Evolutionary conservation across 2,113 vertebrate species (phyloP), one percentile per base, ranked within the genome.

Genomic region (Rousettus leschenaultii): DNA sequence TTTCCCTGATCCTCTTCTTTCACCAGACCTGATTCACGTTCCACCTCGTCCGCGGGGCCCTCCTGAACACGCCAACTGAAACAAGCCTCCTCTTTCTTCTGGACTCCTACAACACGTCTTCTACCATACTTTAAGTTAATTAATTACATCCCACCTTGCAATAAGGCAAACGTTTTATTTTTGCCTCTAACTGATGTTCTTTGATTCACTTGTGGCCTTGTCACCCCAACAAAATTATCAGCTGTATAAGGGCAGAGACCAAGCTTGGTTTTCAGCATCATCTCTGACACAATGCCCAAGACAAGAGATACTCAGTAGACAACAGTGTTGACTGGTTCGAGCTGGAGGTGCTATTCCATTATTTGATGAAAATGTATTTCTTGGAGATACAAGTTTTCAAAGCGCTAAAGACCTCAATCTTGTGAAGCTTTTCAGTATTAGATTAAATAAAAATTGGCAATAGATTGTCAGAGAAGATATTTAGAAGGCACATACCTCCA

Each of bases 401-500:
- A 68, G 40, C 5, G 3, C 43, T 66, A 65, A 94, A 94, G 86
- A 74, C 24, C 61, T 63, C 21, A 63, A 71, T 35, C 59, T 65
- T 75, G 45, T 79, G 89, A 86, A 93, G 22, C 26, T 65, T 84
- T 95, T 82, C 78, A 70, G 22, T 94, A 73, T 86, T 33, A 91
- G 38, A 86, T 53, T 51, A 77, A 79, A 87, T 85, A 33, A 89
- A 92, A 97, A 82, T 80, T 93, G 85, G 91, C 95, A 94, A 53
- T 85, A n/a, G 43, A 13, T 66, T 78, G 77, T 74, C 96, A 96
- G 78, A 92, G 77, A 82, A 93, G 93, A 57, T 86, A 78, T 94
- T 92, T 86, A 86, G 95, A 86, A 96, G 78, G 61, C 82, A 70
- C 73, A 35, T 78, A 94, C 93, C 96, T 97, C 95, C 78, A 45